Evolutionary conservation across 2,888 invertebrate species (phyloP).

Genomic region (Tenthredo notha): DNA sequence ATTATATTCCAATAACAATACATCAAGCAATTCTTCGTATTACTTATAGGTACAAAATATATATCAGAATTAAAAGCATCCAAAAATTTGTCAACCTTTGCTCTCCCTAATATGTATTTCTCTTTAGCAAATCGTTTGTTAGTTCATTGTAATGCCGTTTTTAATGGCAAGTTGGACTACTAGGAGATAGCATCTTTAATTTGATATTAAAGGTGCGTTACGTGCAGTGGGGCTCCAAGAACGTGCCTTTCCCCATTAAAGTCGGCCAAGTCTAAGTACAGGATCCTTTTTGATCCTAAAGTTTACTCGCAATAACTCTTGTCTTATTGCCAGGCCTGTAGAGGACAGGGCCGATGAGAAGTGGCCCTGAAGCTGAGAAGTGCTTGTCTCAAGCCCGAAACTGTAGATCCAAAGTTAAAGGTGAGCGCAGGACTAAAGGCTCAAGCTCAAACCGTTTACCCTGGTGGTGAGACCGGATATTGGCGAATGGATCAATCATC

Average conservation of each 20-base stretch:
- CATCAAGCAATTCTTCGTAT: neutral
- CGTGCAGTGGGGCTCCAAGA: conserved; percentile 9
- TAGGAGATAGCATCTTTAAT: conserved; percentile 35
- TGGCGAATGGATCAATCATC: conserved; percentile 49
- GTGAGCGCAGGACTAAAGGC: conserved; percentile 21
- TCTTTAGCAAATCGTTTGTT: neutral
- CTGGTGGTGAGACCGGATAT: conserved; percentile 34
- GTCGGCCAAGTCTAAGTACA: conserved; percentile 12
- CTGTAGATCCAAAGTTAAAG: conserved; percentile 38
- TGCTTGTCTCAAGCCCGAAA: conserved; percentile 35
- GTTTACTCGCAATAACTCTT: conserved; percentile 43
- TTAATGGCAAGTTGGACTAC: neutral
- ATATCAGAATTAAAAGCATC: neutral
- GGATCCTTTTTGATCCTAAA: conserved; percentile 33
- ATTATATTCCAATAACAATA: conserved; percentile 11
- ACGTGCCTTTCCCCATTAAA: conserved; percentile 21
- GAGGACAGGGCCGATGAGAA: conserved; percentile 17
- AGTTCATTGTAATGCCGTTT: neutral
- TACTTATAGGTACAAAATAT: neutral
- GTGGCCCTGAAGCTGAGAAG: conserved; percentile 33
- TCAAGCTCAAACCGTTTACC: conserved; percentile 32
- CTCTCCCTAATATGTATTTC: neutral
- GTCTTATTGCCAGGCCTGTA: conserved; percentile 20
- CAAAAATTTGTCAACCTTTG: neutral
- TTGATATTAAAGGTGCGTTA: conserved; percentile 22